Base-by-base conservation (phyloP, 2,797 vertebrate species). In the Gouania willdenowi region DNA sequence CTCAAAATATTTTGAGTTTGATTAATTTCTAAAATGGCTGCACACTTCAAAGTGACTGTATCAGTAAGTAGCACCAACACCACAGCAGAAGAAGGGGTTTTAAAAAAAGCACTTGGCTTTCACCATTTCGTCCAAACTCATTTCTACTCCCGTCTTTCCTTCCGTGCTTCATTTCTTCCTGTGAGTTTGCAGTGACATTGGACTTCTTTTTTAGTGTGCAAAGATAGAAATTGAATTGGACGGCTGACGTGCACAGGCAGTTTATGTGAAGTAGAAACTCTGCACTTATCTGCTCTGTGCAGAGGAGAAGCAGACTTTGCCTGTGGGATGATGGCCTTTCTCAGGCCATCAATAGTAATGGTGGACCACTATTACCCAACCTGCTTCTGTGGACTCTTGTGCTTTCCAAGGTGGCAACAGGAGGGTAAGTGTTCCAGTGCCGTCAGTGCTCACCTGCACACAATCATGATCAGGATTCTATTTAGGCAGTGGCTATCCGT, bases 221-320 rank as follows among this genome's bases (percentile, higher is more conserved):
- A n/a, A n/a, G n/a, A n/a, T n/a, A n/a, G n/a, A n/a, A n/a, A n/a
- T 32, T n/a, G n/a, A 6, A 12, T 19, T 55, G 49, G 35, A 45
- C 35, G 53, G 42, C 41, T 48, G 42, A 26, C 14, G 55, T 20
- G 28, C 26, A 39, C 41, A 40, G 37, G 35, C 34, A 55, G 58
- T 58, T 35, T 49, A 53, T 27, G 35, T 23, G 32, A 55, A 39
- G 50, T 32, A 66, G 58, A 64, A 71, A 66, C 61, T 79, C 61
- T 57, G 57, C 41, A 43, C 43, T 80, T 81, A 83, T 80, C 82
- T 77, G 68, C 55, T 66, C 60, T 18, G 64, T 62, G 57, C 77
- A 82, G 79, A 73, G 62, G 75, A 70, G 63, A 66, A 62, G 53
- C 52, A 49, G 67, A 63, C 62, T 53, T 68, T 37, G 71, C 75